phyloP scores from a whole-genome alignment of 1,140 invertebrate species.

The Philotrypesis tridentata region DNA sequence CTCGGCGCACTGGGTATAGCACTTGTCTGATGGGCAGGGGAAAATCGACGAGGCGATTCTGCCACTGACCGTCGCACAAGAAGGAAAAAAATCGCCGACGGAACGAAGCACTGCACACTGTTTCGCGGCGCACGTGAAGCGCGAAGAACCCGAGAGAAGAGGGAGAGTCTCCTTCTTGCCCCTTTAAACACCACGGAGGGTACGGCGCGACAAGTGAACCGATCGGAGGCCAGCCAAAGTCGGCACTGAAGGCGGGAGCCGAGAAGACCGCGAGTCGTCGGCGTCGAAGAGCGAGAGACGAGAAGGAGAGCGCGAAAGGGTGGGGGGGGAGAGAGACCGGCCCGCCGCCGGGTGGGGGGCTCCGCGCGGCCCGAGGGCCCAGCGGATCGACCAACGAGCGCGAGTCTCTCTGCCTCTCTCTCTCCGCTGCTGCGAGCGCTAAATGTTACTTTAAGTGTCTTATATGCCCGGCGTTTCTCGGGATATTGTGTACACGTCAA shows the following conservation, averaged over 20 bases:
- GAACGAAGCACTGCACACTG: not conserved
- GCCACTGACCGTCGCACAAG: constrained; percentile 5
- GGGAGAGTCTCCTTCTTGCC: not conserved
- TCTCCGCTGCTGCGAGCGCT: not conserved
- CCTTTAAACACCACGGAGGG: not conserved
- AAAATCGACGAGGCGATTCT: too few relatives aligned
- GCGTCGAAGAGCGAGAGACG: constrained; percentile 32
- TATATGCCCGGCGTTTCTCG: not conserved
- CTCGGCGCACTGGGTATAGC: too few relatives aligned
- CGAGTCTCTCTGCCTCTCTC: not conserved
- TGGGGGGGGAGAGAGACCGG: not conserved
- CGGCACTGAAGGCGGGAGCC: constrained; percentile 31
- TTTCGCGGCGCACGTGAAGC: not conserved
- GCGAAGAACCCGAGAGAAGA: not conserved
- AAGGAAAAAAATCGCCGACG: not conserved
- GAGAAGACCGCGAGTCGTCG: not conserved
- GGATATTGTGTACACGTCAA: not conserved
- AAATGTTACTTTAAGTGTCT: constrained; percentile 23
- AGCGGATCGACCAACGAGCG: not conserved
- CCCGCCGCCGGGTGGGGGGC: constrained; percentile 21
- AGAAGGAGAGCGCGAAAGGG: constrained; percentile 25
- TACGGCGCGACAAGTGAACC: not conserved
- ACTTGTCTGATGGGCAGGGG: too few relatives aligned
- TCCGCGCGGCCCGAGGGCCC: not conserved
- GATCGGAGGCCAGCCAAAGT: constrained; percentile 25